These are phyloP conservation scores for Diachasmimorpha longicaudata DNA, from an alignment of 1,140 invertebrate species.

Conservation along the genomic window DNA sequence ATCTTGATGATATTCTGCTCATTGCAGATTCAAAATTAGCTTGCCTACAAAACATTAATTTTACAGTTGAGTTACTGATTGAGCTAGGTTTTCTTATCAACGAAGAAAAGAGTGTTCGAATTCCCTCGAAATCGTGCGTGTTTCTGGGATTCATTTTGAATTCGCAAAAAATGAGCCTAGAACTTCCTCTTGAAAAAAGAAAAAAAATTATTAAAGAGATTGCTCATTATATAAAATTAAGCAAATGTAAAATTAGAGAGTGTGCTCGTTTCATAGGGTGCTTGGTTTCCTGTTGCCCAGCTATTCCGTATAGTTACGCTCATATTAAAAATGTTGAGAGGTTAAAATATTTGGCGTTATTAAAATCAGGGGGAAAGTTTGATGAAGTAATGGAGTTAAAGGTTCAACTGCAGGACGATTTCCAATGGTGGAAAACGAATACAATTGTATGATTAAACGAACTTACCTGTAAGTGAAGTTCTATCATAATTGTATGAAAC, in stretches of 20 bases:
- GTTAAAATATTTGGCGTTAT: constrained; percentile 10
- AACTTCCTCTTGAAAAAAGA: neutral
- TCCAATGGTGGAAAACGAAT: constrained; percentile 1
- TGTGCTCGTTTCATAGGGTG: constrained; percentile 18
- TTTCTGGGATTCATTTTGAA: constrained; percentile 11
- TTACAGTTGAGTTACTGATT: neutral
- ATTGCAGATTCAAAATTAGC: too few relatives aligned
- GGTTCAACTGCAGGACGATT: neutral
- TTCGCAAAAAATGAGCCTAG: neutral
- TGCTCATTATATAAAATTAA: neutral
- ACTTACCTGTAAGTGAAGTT: too few relatives aligned
- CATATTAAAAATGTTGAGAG: constrained; percentile 8
- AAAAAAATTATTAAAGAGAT: neutral
- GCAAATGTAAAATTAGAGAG: neutral
- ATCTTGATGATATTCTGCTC: constrained; percentile 13
- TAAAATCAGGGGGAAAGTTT: neutral
- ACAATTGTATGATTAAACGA: too few relatives aligned
- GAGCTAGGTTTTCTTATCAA: constrained; percentile 9
- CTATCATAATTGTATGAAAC: too few relatives aligned
- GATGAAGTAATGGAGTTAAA: neutral
- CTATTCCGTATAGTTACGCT: neutral
- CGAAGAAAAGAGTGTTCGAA: neutral
- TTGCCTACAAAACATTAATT: neutral
- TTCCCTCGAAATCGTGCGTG: neutral
- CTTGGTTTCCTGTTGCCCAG: constrained; percentile 11